These are phyloP conservation scores for Crioceris asparagi DNA, from an alignment of 2,888 invertebrate genomes.

Conservation along the genomic window DNA sequence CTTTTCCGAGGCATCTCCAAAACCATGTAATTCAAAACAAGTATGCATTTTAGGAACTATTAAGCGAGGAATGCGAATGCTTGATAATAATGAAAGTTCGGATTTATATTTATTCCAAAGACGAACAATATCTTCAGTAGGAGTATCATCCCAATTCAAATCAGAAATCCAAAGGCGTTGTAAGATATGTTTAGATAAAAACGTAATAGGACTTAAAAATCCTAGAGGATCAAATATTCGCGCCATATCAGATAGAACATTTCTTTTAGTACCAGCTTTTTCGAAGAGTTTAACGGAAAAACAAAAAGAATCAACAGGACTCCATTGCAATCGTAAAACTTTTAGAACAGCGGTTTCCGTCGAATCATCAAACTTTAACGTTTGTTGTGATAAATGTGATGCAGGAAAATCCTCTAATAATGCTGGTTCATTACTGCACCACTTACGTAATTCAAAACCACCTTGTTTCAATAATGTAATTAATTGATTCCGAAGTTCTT, in stretches of 20 bases:
- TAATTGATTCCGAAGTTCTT: constrained; percentile 4
- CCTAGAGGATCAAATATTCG: constrained; percentile 17
- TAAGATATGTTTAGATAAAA: constrained; percentile 13
- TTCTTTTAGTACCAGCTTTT: constrained; percentile 9
- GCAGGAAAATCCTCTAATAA: constrained; percentile 4
- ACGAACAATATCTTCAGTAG: constrained; percentile 5
- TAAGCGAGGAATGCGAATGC: no score
- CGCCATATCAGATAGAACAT: constrained; percentile 6
- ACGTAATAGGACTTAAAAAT: constrained; percentile 10
- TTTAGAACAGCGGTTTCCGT: constrained; percentile 6
- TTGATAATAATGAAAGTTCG: no score
- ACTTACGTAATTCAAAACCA: constrained; percentile 15
- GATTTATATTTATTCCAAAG: no score
- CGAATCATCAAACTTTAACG: no score
- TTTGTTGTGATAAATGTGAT: no score
- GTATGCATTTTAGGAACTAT: no score
- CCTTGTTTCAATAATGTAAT: constrained; percentile 3
- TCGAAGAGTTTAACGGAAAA: not conserved
- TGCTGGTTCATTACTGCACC: constrained; percentile 12
- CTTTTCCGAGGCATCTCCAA: constrained; percentile 4
- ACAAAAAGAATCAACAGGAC: not conserved
- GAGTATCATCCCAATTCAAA: constrained; percentile 14
- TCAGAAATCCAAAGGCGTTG: constrained; percentile 13
- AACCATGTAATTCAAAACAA: no score
- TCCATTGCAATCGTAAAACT: constrained; percentile 9